phyloP scores from a whole-genome alignment of 30 jellyfish, hydroid and myxozoan species.

The Pelagia noctiluca region DNA sequence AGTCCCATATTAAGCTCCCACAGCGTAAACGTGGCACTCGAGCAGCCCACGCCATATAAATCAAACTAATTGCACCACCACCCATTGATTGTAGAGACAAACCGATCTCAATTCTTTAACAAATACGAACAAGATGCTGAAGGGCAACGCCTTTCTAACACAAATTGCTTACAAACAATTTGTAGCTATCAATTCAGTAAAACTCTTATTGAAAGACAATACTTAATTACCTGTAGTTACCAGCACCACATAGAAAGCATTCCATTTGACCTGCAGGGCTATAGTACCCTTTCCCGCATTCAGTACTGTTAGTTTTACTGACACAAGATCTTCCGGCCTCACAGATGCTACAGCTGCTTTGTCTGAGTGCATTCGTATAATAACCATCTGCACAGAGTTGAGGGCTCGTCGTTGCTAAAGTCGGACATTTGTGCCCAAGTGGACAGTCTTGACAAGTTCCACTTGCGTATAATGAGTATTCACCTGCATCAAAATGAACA shows the following conservation, averaged over 20 bases:
- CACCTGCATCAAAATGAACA: too few species aligned
- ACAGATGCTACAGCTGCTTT: slow-evolving; percentile 78
- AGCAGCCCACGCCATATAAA: too few species aligned
- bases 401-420: slow-evolving; percentile 71
- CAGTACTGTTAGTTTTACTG: slow-evolving; percentile 65
- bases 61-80: too few species aligned
- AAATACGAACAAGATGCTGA: too few species aligned
- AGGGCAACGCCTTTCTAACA: too few species aligned
- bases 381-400: slow-evolving; percentile 79
- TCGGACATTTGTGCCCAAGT: slow-evolving; percentile 86
- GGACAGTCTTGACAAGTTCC: slow-evolving; percentile 89
- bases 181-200: too few species aligned
- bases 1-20: too few species aligned
- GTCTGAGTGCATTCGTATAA: slow-evolving; percentile 81
- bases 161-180: neutral
- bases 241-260: slow-evolving; percentile 80
- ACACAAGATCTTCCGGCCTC: slow-evolving; percentile 92
- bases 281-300: slow-evolving; percentile 84
- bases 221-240: slow-evolving; percentile 85
- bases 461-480: slow-evolving; percentile 75
- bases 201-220: too few species aligned
- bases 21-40: too few species aligned
- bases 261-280: slow-evolving; percentile 80
- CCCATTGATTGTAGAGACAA: too few species aligned
- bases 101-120: too few species aligned